A percentile compares a stretch with the other conserved stretches of the same genome.
phyloP scores from a whole-genome alignment of 2,113 vertebrate species.

The Lampris incognitus region DNA sequence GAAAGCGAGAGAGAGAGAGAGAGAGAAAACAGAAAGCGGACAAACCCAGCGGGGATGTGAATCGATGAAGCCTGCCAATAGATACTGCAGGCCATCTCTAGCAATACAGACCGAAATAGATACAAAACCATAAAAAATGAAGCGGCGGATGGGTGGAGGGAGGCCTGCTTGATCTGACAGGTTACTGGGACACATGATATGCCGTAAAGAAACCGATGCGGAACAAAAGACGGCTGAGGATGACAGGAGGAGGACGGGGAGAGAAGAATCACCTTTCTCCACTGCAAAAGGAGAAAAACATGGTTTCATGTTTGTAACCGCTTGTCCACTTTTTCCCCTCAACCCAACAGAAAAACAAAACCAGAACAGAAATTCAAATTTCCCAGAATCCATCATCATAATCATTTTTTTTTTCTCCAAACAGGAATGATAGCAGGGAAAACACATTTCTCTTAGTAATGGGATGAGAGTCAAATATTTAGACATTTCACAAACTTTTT shows the following conservation, averaged over 20 bases:
- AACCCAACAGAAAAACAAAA: conserved; percentile 65
- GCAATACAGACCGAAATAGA: conserved; percentile 54
- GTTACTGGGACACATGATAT: conserved; percentile 52
- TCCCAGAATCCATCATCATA: conserved; percentile 64
- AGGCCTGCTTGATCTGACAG: conserved; percentile 41
- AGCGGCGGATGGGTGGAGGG: conserved; percentile 30
- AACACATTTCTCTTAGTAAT: conserved; percentile 83
- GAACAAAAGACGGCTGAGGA: conserved; percentile 37
- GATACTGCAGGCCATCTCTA: conserved; percentile 52
- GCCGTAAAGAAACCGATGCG: conserved; percentile 44
- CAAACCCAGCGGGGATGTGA: conserved; percentile 48
- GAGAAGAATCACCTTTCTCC: conserved; percentile 39
- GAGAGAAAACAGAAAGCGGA: conserved; percentile 52
- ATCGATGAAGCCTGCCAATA: conserved; percentile 58
- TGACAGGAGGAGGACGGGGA: conserved; percentile 45
- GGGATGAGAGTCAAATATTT: conserved; percentile 86
- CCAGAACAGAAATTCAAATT: conserved; percentile 70
- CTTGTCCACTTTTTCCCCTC: conserved; percentile 73
- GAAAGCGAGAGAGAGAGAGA: conserved; percentile 17
- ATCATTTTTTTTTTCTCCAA: conserved; percentile 73
- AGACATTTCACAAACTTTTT: conserved; percentile 88
- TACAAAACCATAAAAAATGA: conserved; percentile 54
- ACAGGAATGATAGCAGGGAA: conserved; percentile 78
- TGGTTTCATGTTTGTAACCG: conserved; percentile 64
- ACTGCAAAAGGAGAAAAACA: conserved; percentile 43